A percentile compares a stretch with the other conserved stretches of the same genome.
Evolutionary conservation across 2,888 invertebrate genomes (phyloP).

Genomic region (Apodemia mormo): DNA sequence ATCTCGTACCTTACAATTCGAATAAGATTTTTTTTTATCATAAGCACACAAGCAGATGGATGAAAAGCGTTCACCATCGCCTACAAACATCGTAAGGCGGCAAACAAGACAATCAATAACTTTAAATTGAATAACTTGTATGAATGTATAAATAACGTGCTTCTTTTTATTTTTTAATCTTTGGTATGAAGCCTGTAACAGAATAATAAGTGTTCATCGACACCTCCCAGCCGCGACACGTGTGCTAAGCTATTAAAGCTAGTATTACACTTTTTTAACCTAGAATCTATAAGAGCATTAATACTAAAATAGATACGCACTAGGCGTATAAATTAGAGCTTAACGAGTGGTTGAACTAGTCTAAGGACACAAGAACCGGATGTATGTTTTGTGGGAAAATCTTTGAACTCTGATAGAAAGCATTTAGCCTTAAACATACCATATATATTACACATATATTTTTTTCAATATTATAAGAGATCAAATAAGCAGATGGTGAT

Average conservation of each 20-base stretch:
- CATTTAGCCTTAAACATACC: background rate
- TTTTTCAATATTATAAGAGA: too few relatives aligned
- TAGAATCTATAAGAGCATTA: slow-evolving; percentile 9
- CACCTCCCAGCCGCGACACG: slow-evolving; percentile 43
- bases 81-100: too few relatives aligned
- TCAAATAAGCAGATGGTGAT: background rate
- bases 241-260: slow-evolving; percentile 40
- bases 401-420: background rate
- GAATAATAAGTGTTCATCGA: slow-evolving; percentile 55
- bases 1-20: too few relatives aligned
- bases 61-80: too few relatives aligned
- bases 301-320: slow-evolving; percentile 2
- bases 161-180: slow-evolving; percentile 28
- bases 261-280: slow-evolving; percentile 28
- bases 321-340: slow-evolving; percentile 10
- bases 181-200: slow-evolving; percentile 39
- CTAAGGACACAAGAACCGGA: slow-evolving; percentile 5
- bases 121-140: too few relatives aligned
- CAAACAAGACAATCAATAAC: too few relatives aligned
- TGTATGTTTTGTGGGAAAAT: slow-evolving; percentile 3
- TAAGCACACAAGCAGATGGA: too few relatives aligned
- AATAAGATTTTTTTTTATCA: too few relatives aligned
- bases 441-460: too few relatives aligned
- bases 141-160: too few relatives aligned
- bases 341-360: slow-evolving; percentile 4